phyloP scores from a whole-genome alignment of 2,888 invertebrate species.

The Leptinotarsa tumamoca region DNA sequence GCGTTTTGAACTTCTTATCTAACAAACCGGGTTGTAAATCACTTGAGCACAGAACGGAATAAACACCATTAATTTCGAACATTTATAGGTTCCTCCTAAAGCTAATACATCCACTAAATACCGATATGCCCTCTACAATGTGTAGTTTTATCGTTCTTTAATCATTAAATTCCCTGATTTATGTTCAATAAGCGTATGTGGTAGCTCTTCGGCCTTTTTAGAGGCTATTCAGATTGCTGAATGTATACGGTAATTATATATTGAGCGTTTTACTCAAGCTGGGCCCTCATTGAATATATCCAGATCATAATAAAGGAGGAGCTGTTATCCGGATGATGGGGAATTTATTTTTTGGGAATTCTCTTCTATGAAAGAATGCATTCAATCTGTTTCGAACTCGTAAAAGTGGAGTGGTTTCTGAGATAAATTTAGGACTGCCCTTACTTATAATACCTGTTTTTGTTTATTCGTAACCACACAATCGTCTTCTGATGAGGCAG shows the following conservation, averaged over 20 bases:
- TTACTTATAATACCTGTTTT: not conserved
- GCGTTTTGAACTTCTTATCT: constrained; percentile 31
- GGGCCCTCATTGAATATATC: constrained; percentile 29
- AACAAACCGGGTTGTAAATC: constrained; percentile 33
- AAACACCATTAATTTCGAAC: constrained; percentile 40
- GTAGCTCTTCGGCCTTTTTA: constrained; percentile 25
- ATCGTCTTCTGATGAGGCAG: not conserved
- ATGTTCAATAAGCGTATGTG: constrained; percentile 39
- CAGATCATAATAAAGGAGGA: constrained; percentile 25
- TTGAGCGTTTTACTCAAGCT: constrained; percentile 29
- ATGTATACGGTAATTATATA: constrained; percentile 32
- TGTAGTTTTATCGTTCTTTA: constrained; percentile 43
- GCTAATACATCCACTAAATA: constrained; percentile 39
- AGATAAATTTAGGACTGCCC: not conserved
- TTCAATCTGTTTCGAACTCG: not conserved
- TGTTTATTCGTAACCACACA: not conserved
- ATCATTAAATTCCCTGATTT: constrained; percentile 44
- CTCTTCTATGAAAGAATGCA: constrained; percentile 1
- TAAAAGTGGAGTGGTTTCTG: constrained; percentile 3
- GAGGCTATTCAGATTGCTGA: constrained; percentile 22
- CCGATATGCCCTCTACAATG: constrained; percentile 31
- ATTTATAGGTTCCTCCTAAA: constrained; percentile 37
- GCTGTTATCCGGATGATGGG: constrained; percentile 6
- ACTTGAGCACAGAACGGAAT: constrained; percentile 32
- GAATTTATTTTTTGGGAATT: constrained; percentile 16